phyloP scores from a whole-genome alignment of 1,140 invertebrate species.

The Drosophila elegans region DNA sequence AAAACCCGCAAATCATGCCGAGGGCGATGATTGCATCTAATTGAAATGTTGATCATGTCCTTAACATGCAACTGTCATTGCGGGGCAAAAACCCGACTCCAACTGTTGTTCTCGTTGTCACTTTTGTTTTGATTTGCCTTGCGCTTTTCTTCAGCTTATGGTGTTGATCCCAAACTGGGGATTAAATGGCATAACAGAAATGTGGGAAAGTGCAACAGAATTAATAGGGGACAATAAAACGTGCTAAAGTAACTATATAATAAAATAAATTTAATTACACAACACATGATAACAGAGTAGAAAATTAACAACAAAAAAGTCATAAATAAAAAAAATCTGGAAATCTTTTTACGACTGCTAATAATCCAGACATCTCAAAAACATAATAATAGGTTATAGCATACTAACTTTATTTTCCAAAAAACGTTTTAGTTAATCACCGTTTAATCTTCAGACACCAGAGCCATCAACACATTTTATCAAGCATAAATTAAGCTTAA shows the following conservation, averaged over 20 bases:
- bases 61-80: slow-evolving; percentile 63
- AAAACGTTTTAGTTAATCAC: background rate
- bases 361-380: no score
- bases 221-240: background rate
- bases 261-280: background rate
- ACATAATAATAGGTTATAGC: no score
- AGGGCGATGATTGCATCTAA: slow-evolving; percentile 71
- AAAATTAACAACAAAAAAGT: no score
- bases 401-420: no score
- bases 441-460: no score
- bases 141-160: slow-evolving; percentile 46
- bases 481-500: background rate
- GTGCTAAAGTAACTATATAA: background rate
- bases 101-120: slow-evolving; percentile 18
- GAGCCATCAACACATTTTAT: background rate
- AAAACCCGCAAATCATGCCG: background rate
- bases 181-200: background rate
- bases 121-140: slow-evolving; percentile 35
- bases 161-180: background rate
- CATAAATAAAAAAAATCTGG: no score
- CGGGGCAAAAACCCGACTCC: slow-evolving; percentile 25
- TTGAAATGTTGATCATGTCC: slow-evolving; percentile 83
- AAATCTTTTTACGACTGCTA: no score
- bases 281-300: no score
- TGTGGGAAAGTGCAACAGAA: slow-evolving; percentile 20